Evolutionary conservation across 2,797 vertebrate genomes (phyloP), one percentile per base, ranked within the genome.

Genomic region (Neomorphus geoffroyi): DNA sequence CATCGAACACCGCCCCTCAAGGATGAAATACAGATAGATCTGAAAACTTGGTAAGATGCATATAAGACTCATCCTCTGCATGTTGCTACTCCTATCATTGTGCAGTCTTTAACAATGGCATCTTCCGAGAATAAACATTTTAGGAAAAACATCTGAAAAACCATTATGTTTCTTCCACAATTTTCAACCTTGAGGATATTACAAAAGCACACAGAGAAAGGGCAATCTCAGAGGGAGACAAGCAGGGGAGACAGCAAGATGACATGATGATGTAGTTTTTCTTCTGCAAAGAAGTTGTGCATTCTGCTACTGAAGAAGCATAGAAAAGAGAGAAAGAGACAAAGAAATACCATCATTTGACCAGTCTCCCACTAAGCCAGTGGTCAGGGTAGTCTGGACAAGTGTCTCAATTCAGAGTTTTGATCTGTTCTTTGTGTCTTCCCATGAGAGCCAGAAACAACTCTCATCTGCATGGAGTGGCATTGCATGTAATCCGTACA

Each of bases 171-270:
- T 70, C n/a, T 88, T 90, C 22, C 39, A 72, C 9, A 23, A 10
- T 88, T 81, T 78, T 92, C 92, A 90, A 93, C 72, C 87, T 96
- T 84, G 87, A 82, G 72, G 43, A 41, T 88, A 53, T 22, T 39
- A 86, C 33, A 91, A 71, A 28, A 95, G 35, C 53, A 66, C 26
- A 62, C n/a, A 93, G 78, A 96, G n/a, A 94, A 95, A 92, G 77
- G 77, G 85, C 56, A 91, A 75, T 66, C 82, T 86, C 66, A 41
- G 54, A 82, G 75, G 67, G 86, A 93, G 64, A 46, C 23, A 89
- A 16, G 32, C 24, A 67, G 28, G 37, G 39, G 33, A 94, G 16
- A 56, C 3, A 66, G 30, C 0, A 1, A 67, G 56, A 24, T 16
- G 16, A 39, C 51, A 18, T 18, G 56, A 24, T 16, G 16, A 43